Base-by-base conservation (phyloP, 2,113 vertebrate genomes). In the Elephantulus edwardii region DNA sequence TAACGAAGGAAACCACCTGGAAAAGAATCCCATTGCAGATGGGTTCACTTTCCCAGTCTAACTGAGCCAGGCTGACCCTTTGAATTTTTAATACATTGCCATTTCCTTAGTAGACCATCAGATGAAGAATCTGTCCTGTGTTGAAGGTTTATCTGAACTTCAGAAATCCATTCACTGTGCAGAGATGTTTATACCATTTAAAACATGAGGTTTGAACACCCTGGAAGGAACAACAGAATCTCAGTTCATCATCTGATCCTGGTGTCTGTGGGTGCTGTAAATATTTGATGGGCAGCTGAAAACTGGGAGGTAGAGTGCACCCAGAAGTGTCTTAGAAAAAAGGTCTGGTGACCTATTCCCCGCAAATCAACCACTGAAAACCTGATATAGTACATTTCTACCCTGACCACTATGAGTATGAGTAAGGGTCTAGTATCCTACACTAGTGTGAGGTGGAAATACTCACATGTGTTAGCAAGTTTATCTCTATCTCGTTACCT, bases 131-230 rank as follows among this genome's bases (percentile, higher is more conserved):
- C 17, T 54, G 5, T 33, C 68, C 24, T 44, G n/a, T 17, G 30
- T 38, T 83, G 70, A 46, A 79, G 40, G 40, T 52, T 94, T 46
- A 54, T 81, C 78, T 92, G 71, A 72, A 76, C 56, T 83, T 76
- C 38, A 30, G 77, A 54, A 38, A 88, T 64, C 68, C 28, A 4
- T 11, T 78, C 48, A 5, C 13, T 22, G 5, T 1, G 0, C 26
- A 60, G 75, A 88, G 68, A 58, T 60, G 64, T 16, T 85, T 68
- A 70, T 28, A 28, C 11, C 0, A 3, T 7, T 85, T 50, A 92
- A 79, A 42, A 42, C 22, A n/a, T 4, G 20, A 79, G n/a, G 26
- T 76, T 86, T 20, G 6, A 40, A 46, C 48, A 52, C 62, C 13
- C 0, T 6, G 68, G 35, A 44, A 6, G 44, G 35, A 46, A 42